Conservation (phyloP, 1,140 invertebrate genomes). For the Phocides pigmalion region DNA sequence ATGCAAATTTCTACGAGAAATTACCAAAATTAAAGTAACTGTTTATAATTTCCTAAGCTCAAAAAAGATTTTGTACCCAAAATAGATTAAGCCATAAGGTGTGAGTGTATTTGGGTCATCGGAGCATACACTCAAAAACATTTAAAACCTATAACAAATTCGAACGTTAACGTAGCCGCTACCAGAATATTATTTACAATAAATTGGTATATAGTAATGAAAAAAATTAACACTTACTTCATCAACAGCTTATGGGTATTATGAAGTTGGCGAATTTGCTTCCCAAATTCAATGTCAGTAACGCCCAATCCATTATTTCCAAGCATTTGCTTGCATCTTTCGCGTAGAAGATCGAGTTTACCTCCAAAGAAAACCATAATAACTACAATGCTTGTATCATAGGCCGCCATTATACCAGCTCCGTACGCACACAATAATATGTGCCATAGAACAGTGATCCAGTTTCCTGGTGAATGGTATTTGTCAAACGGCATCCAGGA, state of each 20-base stretch:
- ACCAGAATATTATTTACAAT: too few species aligned
- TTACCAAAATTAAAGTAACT: too few species aligned
- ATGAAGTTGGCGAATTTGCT: conserved; percentile 54
- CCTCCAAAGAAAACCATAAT: conserved; percentile 72
- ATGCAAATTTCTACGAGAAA: too few species aligned
- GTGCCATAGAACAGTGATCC: conserved; percentile 64
- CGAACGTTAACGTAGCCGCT: too few species aligned
- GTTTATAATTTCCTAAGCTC: too few species aligned
- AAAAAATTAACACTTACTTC: conserved; percentile 55
- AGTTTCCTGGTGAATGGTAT: conserved; percentile 57
- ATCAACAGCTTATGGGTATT: conserved; percentile 52
- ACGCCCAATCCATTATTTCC: conserved; percentile 27
- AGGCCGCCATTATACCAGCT: conserved; percentile 56
- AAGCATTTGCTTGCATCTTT: conserved; percentile 63
- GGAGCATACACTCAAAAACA: too few species aligned
- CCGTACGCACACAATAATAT: conserved; percentile 53
- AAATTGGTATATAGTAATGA: too few species aligned
- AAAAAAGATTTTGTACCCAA: too few species aligned
- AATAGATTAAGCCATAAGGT: too few species aligned
- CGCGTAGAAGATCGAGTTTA: conserved; percentile 62
- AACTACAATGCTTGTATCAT: conserved; percentile 59
- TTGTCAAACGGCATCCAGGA: conserved; percentile 71
- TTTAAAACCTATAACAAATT: too few species aligned
- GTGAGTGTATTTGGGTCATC: too few species aligned
- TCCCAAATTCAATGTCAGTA: conserved; percentile 41